Evolutionary conservation across 2,888 invertebrate genomes (phyloP).

Genomic region (Pollenia amentaria): DNA sequence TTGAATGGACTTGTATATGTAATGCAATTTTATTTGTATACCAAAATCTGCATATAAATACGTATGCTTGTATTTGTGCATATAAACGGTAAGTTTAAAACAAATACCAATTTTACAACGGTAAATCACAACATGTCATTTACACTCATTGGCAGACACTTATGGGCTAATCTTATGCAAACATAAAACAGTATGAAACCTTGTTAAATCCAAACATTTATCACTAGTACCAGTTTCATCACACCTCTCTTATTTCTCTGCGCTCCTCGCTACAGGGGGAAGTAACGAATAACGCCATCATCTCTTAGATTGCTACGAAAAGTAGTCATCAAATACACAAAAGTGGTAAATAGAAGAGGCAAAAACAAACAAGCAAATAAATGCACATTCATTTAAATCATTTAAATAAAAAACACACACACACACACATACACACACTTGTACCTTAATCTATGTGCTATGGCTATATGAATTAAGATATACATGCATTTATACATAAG

Average conservation of each 20-base stretch:
- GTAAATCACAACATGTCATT: slow-evolving; percentile 74
- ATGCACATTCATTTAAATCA: slow-evolving; percentile 74
- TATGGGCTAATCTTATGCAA: slow-evolving; percentile 74
- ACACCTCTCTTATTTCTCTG: slow-evolving; percentile 8
- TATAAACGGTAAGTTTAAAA: slow-evolving; percentile 58
- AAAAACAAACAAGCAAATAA: slow-evolving; percentile 61
- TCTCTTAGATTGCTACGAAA: slow-evolving; percentile 40
- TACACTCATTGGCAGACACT: slow-evolving; percentile 74
- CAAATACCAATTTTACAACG: slow-evolving; percentile 71
- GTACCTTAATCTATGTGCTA: neutral
- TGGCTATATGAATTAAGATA: slow-evolving; percentile 6
- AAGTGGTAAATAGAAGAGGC: slow-evolving; percentile 66
- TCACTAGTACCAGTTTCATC: slow-evolving; percentile 44
- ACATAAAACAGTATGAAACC: slow-evolving; percentile 66
- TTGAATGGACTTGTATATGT: neutral
- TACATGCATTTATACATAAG: neutral
- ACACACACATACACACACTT: neutral
- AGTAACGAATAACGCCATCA: slow-evolving; percentile 29
- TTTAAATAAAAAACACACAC: slow-evolving; percentile 50
- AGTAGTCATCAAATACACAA: slow-evolving; percentile 65
- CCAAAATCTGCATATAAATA: neutral
- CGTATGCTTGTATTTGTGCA: neutral
- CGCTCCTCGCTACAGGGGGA: neutral
- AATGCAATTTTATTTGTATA: slow-evolving; percentile 17
- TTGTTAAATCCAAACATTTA: slow-evolving; percentile 66